phyloP scores from a whole-genome alignment of 2,113 vertebrate species.

The Toxotes chatareus region DNA sequence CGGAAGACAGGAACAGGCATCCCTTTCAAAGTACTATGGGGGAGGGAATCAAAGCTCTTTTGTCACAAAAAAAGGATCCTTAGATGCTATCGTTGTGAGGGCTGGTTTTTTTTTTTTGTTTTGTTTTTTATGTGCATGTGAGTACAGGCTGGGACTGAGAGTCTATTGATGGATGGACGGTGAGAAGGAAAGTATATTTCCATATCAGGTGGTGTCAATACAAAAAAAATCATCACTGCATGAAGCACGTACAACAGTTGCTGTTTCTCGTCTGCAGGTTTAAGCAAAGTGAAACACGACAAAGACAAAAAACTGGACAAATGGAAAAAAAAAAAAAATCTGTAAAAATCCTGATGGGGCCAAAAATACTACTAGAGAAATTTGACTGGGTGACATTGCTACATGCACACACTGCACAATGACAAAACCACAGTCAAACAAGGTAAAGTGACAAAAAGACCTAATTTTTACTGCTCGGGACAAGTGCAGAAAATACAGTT shows the following conservation, averaged over 20 bases:
- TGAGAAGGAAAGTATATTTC: constrained; percentile 44
- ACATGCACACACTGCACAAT: constrained; percentile 8
- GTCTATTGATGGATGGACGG: constrained; percentile 46
- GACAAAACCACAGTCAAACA: constrained; percentile 28
- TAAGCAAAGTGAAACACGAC: neutral
- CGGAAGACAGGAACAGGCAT: constrained; percentile 75
- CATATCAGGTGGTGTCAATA: constrained; percentile 25
- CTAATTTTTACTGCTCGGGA: constrained; percentile 41
- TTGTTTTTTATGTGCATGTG: constrained; percentile 39
- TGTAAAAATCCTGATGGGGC: neutral
- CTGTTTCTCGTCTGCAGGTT: constrained; percentile 13
- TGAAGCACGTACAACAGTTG: neutral
- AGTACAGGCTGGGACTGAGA: constrained; percentile 51
- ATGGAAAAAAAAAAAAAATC: neutral
- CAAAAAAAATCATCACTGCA: constrained; percentile 17
- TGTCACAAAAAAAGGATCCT: constrained; percentile 52
- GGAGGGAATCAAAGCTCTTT: constrained; percentile 70
- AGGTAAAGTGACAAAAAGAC: constrained; percentile 34
- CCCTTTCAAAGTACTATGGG: constrained; percentile 71
- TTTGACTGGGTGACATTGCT: constrained; percentile 35
- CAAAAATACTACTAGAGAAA: neutral
- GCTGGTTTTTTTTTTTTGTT: constrained; percentile 12
- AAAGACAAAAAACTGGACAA: neutral
- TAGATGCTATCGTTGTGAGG: constrained; percentile 56
- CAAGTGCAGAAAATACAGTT: constrained; percentile 45